Evolutionary conservation across 2,797 vertebrate genomes (phyloP).

Genomic region (Sebastolobus altivelis): DNA sequence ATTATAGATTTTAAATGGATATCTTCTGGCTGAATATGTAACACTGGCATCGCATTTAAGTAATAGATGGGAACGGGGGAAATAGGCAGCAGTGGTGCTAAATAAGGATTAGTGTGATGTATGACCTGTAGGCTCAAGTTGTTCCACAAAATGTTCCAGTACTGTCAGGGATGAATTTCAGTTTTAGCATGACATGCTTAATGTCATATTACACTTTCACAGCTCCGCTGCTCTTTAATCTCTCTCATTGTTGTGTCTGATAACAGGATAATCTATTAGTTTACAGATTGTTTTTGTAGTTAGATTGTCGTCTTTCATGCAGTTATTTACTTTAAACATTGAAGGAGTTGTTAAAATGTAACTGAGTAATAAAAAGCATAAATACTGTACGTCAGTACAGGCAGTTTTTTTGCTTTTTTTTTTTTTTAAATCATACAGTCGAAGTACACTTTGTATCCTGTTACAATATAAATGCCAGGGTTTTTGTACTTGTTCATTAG

Average conservation of each 20-base stretch:
- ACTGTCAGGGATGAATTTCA: not conserved
- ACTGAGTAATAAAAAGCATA: not conserved
- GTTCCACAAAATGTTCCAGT: constrained; percentile 11
- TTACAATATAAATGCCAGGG: not conserved
- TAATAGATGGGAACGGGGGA: constrained; percentile 25
- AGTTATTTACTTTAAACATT: not conserved
- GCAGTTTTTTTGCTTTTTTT: not conserved
- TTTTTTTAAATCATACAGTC: not conserved
- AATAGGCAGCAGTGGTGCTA: constrained; percentile 39
- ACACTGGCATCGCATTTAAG: constrained; percentile 54
- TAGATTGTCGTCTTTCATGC: not conserved
- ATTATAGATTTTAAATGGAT: constrained; percentile 67
- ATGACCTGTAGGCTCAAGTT: constrained; percentile 43
- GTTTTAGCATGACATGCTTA: not conserved
- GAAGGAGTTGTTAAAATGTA: not conserved
- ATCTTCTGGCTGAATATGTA: constrained; percentile 55
- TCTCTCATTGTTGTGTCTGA: not conserved
- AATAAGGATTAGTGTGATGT: constrained; percentile 45
- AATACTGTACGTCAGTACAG: not conserved
- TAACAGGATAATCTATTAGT: not conserved
- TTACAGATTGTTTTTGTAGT: not conserved
- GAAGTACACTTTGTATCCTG: not conserved
- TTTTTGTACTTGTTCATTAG: not conserved
- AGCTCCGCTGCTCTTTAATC: not conserved
- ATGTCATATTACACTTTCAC: not conserved